Base-by-base conservation (phyloP, 35 echinoderm and acorn worm species). In the Ptychodera flava region DNA sequence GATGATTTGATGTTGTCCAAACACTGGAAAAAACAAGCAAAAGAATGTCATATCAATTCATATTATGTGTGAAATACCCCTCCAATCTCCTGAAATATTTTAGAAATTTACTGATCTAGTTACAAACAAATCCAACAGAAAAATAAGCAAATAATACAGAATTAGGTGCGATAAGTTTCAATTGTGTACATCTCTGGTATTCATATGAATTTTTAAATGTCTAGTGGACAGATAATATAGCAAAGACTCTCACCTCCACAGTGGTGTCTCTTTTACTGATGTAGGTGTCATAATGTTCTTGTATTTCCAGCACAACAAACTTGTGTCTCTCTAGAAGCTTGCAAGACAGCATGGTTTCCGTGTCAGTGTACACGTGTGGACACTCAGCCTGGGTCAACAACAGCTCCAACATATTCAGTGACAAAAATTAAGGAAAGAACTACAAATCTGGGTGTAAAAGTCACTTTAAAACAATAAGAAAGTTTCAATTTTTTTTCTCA, bases 201-300 rank as follows among this genome's bases (percentile, higher is more conserved):
- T n/a, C n/a, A n/a, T n/a, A n/a, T n/a, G n/a, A n/a, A n/a, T n/a
- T n/a, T n/a, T n/a, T n/a, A n/a, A n/a, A n/a, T n/a, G n/a, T n/a
- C n/a, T n/a, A n/a, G n/a, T n/a, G n/a, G n/a, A n/a, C n/a, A n/a
- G n/a, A n/a, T n/a, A n/a, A n/a, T n/a, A n/a, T n/a, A n/a, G n/a
- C n/a, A n/a, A n/a, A n/a, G n/a, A n/a, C n/a, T 64, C 36, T 36
- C 79, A 99, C 96, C 96, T 94, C 83, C 0, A 94, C 90, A 28
- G 96, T 99, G 1, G 86, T 83, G 35, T 99, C 96, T 85, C 96
- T 90, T 35, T 99, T 99, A 28, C 90, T 87, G 85, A 99, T 92
- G 88, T 99, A 99, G n/a, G 96, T 99, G 52, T 99, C 91, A 36
- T 99, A 99, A 83, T 99, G 92, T 16, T 94, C 85, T 35, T 99